Evolutionary conservation across 2,113 vertebrate genomes (phyloP), one percentile per base, ranked within the genome.

Genomic region (Podarcis raffonei): DNA sequence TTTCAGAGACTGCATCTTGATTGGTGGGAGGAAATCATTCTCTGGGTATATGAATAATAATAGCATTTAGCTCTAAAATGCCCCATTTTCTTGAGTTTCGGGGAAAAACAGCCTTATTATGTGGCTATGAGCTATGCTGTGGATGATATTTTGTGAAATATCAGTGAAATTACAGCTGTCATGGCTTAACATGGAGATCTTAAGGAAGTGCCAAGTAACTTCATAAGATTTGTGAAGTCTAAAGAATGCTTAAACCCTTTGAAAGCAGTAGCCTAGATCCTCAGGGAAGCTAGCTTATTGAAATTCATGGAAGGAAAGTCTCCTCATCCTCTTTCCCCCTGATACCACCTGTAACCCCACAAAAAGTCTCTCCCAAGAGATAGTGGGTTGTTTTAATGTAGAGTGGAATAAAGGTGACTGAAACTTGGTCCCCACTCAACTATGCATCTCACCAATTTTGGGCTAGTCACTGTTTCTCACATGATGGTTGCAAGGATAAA

Each of bases 151-250:
- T 94, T 48, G 9, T 84, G 53, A 91, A 94, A 94, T 76, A 66
- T 25, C 66, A 69, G 20, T 88, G 78, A 90, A 93, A 94, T 95
- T 93, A 90, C 91, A 95, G 20, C 37, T 92, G 74, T 84, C 84
- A 74, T 89, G n/a, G 90, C 87, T 89, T 86, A 92, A 94, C 90
- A 89, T 37, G 66, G 75, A 91, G 83, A 91, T 94, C 39, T 94
- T 91, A 87, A 71, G 39, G 91, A 77, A 82, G 27, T 89, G 85
- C 93, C 87, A n/a, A 39, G 57, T 35, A 85, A 89, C 90, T 92
- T 76, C 81, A 79, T 79, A 87, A 91, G 80, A 95, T 92, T n/a
- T 32, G 1, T 27, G 15, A 3, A 37, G 15, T 79, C 9, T 11
- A 77, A 66, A 5, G 27, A 5, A 6, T 48, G 37, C 9, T 86